Evolutionary conservation across 2,113 vertebrate genomes (phyloP).

Genomic region (Chamaetylas fuelleborni): DNA sequence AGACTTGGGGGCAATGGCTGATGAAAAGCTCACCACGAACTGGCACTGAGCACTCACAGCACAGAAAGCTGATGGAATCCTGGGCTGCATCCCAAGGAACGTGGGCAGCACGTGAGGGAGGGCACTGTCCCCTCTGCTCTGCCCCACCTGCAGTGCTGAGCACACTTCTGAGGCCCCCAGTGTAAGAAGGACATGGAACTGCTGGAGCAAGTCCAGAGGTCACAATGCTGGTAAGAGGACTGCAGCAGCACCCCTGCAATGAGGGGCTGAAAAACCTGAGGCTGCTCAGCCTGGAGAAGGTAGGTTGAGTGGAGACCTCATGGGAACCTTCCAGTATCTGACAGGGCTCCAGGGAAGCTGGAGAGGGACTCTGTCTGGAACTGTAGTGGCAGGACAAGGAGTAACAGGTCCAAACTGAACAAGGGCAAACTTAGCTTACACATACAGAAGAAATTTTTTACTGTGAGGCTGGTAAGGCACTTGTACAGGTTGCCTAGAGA

Average conservation of each 20-base stretch:
- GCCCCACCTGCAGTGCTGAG: not conserved
- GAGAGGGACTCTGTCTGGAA: not conserved
- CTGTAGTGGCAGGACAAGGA: not conserved
- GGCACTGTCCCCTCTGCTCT: not conserved
- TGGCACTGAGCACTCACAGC: not conserved
- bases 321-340: not conserved
- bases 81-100: not conserved
- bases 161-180: not conserved
- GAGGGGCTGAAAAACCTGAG: not conserved
- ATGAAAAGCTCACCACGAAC: not conserved
- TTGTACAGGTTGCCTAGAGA: not conserved
- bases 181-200: accelerated
- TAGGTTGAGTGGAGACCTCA: not conserved
- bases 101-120: not conserved
- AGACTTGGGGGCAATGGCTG: not conserved
- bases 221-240: not conserved
- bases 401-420: not conserved
- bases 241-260: not conserved
- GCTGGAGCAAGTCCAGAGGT: not conserved
- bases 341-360: not conserved
- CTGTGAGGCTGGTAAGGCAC: not conserved
- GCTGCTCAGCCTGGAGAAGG: not conserved
- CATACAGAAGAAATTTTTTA: not conserved
- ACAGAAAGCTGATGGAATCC: accelerated
- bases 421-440: not conserved